Percentiles rank a stretch among this genome's conserved stretches.
Evolutionary conservation across 2,888 invertebrate species (phyloP).

Genomic region (Parnassius smintheus): DNA sequence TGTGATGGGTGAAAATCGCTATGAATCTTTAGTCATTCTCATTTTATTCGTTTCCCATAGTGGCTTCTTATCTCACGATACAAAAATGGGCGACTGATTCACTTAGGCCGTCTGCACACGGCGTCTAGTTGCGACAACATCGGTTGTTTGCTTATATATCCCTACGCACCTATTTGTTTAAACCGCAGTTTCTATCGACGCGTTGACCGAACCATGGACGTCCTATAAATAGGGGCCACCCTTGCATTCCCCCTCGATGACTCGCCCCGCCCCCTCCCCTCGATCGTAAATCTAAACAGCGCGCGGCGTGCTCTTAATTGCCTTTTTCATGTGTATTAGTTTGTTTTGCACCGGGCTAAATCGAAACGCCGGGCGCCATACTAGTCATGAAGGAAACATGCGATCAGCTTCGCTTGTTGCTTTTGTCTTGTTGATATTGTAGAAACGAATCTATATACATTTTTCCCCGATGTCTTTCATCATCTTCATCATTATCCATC

Average conservation of each 20-base stretch:
- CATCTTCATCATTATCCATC: too few species aligned
- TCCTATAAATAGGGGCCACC: constrained; percentile 54
- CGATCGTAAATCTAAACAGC: constrained; percentile 44
- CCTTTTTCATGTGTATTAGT: constrained; percentile 36
- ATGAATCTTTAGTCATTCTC: too few species aligned
- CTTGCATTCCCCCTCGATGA: constrained; percentile 50
- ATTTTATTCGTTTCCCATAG: too few species aligned
- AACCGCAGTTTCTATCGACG: neutral
- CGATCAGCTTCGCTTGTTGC: neutral
- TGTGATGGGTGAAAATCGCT: too few species aligned
- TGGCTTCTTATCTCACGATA: too few species aligned
- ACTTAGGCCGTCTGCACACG: too few species aligned
- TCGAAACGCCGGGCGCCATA: constrained; percentile 19
- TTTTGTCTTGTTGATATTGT: constrained; percentile 1
- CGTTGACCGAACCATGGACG: constrained; percentile 30
- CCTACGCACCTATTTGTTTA: neutral
- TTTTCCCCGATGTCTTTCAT: too few species aligned
- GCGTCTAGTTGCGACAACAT: too few species aligned
- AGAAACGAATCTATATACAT: neutral
- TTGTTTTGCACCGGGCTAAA: constrained; percentile 22
- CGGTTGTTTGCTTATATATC: too few species aligned
- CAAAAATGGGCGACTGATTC: too few species aligned
- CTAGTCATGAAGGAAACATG: constrained; percentile 15
- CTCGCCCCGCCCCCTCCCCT: constrained; percentile 38
- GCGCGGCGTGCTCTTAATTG: constrained; percentile 36